These are phyloP conservation scores for Porites lobata DNA, from an alignment of 92 coral and sea anemone genomes.

Conservation along the genomic window DNA sequence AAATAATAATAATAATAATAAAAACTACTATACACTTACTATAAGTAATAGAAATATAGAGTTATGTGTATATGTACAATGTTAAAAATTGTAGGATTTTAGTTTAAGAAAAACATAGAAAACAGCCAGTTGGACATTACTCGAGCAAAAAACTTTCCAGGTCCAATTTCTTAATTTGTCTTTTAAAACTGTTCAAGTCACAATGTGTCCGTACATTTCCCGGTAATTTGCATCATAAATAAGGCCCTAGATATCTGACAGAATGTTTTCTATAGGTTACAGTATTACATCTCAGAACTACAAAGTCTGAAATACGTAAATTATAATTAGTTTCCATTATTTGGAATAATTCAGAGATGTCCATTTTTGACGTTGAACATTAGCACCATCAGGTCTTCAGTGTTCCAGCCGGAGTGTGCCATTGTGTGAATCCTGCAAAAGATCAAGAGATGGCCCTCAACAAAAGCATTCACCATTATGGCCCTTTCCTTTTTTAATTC, in stretches of 20 bases:
- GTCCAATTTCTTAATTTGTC: slow-evolving; percentile 14
- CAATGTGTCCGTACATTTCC: neutral
- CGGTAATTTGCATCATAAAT: slow-evolving; percentile 1
- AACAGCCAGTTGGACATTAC: no score
- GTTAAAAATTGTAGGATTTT: no score
- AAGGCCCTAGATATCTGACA: no score
- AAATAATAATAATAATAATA: no score
- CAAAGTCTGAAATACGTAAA: neutral
- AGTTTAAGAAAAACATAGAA: no score
- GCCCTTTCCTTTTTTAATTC: neutral
- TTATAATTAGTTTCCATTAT: neutral
- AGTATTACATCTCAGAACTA: neutral
- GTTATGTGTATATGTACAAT: no score
- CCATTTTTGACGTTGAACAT: slow-evolving; percentile 25
- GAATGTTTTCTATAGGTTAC: slow-evolving; percentile 6
- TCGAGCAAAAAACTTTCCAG: slow-evolving; percentile 1
- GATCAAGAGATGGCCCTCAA: neutral
- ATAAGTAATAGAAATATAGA: no score
- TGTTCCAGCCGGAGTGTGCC: neutral
- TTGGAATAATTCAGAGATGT: slow-evolving; percentile 9
- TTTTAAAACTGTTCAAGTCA: slow-evolving; percentile 8
- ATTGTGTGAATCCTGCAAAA: no score
- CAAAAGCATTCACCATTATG: neutral
- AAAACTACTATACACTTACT: no score
- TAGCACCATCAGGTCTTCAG: slow-evolving; percentile 26